phyloP scores from a whole-genome alignment of 2,113 vertebrate species.

The Dromaius novaehollandiae region DNA sequence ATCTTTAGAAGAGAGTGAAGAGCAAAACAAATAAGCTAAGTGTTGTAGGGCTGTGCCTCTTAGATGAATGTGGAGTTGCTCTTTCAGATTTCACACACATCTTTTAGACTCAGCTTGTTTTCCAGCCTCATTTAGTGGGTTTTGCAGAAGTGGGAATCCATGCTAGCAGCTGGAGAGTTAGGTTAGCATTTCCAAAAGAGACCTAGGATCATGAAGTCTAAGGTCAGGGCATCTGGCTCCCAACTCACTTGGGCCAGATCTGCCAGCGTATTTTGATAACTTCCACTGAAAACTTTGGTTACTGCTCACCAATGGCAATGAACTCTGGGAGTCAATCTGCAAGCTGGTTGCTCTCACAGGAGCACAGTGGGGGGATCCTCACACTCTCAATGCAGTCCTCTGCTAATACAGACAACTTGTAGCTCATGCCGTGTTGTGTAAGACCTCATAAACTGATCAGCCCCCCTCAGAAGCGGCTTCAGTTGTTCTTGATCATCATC shows the following conservation, averaged over 20 bases:
- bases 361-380: not conserved
- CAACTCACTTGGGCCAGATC: not conserved
- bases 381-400: not conserved
- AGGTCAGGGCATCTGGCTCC: not conserved
- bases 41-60: not conserved
- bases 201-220: not conserved
- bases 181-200: not conserved
- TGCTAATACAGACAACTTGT: not conserved
- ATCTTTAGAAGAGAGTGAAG: not conserved
- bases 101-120: not conserved
- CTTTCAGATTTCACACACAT: not conserved
- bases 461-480: not conserved
- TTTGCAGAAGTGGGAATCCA: not conserved
- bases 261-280: not conserved
- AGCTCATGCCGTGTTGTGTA: not conserved
- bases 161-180: not conserved
- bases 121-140: not conserved
- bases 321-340: not conserved
- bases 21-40: constrained; percentile 24
- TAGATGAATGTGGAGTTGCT: not conserved
- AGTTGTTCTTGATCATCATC: not conserved
- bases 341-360: not conserved
- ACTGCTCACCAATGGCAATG: not conserved
- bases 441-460: not conserved
- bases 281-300: not conserved